Evolutionary conservation across 2,888 invertebrate species (phyloP).

Genomic region (Halocaridina rubra): DNA sequence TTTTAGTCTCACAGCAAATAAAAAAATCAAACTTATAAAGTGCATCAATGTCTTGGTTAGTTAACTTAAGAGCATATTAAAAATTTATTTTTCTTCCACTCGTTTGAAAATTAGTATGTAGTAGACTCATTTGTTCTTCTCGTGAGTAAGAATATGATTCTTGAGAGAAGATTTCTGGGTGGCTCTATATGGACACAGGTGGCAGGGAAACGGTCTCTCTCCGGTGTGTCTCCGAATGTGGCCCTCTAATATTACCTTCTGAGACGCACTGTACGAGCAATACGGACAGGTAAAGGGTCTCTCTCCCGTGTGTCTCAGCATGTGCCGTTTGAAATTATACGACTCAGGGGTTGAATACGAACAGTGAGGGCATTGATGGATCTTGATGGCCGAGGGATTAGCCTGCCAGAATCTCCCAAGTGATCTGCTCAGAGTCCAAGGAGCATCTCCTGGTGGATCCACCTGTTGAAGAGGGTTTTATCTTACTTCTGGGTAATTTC

Average conservation of each 20-base stretch:
- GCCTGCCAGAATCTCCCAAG: neutral
- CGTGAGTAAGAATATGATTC: neutral
- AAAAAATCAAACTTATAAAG: no score
- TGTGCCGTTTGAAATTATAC: neutral
- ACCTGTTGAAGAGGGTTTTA: neutral
- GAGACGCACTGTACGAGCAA: neutral
- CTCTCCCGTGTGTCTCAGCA: neutral
- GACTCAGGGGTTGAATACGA: neutral
- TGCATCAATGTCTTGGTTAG: no score
- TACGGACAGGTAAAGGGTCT: neutral
- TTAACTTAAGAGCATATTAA: no score
- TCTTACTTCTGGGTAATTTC: no score
- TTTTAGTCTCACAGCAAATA: no score
- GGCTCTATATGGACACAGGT: neutral
- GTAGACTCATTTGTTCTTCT: neutral
- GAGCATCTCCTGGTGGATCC: no score
- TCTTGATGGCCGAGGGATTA: neutral
- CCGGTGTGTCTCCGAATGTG: neutral
- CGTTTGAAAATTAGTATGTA: no score
- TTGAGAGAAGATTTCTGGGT: neutral
- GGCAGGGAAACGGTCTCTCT: neutral
- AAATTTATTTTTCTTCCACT: no score
- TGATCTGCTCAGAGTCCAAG: neutral
- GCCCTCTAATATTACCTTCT: neutral
- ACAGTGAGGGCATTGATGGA: neutral